These are phyloP conservation scores for Sinosuthora webbiana DNA, from an alignment of 2,113 vertebrate genomes.

Conservation along the genomic window DNA sequence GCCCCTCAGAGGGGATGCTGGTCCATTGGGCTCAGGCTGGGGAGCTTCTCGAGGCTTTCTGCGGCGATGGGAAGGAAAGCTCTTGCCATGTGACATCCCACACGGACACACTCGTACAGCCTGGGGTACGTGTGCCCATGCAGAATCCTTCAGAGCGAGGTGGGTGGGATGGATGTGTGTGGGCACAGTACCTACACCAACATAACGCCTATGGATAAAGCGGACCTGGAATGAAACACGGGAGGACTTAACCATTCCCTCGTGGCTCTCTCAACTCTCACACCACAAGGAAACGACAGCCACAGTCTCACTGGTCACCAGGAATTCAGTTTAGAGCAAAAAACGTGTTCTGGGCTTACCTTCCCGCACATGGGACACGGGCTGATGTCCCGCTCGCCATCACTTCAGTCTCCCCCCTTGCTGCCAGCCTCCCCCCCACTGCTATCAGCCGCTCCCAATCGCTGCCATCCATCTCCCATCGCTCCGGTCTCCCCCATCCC, in stretches of 20 bases:
- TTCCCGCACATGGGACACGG: fast-evolving
- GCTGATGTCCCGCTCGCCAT: not conserved
- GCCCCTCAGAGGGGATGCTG: fast-evolving
- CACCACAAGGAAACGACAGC: not conserved
- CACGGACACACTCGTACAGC: fast-evolving
- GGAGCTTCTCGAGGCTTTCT: not conserved
- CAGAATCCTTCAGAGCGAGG: fast-evolving
- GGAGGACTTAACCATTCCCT: not conserved
- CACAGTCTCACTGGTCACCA: too few species aligned
- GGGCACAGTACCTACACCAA: not conserved
- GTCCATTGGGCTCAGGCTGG: fast-evolving
- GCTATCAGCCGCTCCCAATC: not conserved
- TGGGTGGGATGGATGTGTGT: fast-evolving
- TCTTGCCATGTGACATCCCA: fast-evolving
- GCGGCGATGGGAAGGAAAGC: fast-evolving
- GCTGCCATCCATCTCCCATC: too few species aligned
- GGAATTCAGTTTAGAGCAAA: not conserved
- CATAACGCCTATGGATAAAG: fast-evolving
- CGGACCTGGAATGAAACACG: fast-evolving
- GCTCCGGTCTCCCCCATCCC: not conserved
- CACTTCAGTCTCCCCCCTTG: too few species aligned
- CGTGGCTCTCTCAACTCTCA: not conserved
- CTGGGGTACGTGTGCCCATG: fast-evolving
- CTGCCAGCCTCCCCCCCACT: not conserved
- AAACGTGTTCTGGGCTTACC: not conserved